A percentile compares a stretch with the other conserved stretches of the same genome.
phyloP scores from a whole-genome alignment of 1,140 invertebrate species.

The Bradysia coprophila region DNA sequence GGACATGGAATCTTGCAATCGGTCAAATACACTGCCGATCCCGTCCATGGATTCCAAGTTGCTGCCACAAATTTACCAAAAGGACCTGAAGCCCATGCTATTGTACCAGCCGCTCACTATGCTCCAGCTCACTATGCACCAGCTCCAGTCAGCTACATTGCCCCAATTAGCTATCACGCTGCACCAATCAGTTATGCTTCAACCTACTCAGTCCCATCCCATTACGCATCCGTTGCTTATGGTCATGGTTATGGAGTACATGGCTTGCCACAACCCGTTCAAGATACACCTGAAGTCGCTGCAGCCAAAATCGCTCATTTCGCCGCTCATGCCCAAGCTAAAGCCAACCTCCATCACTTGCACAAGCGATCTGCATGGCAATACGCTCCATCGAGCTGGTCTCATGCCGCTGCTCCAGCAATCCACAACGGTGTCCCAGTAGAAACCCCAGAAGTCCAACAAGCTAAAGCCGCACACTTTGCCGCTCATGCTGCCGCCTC shows the following conservation, averaged over 20 bases:
- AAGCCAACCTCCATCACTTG: conserved; percentile 7
- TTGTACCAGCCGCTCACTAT: neutral
- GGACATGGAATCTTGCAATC: conserved; percentile 43
- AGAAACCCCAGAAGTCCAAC: conserved; percentile 37
- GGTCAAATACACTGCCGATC: conserved; percentile 44
- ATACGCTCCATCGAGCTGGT: conserved; percentile 5
- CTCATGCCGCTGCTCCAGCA: conserved; percentile 14
- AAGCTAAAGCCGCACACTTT: conserved; percentile 34
- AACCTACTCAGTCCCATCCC: conserved; percentile 7
- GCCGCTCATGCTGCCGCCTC: conserved; percentile 21
- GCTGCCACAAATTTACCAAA: conserved; percentile 42
- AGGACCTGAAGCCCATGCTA: conserved; percentile 10
- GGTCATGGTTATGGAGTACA: conserved; percentile 3
- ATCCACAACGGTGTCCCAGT: conserved; percentile 19
- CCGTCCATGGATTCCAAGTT: conserved; percentile 41
- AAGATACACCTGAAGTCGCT: conserved; percentile 27
- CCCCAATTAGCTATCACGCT: conserved; percentile 2
- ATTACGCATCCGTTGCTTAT: conserved; percentile 10
- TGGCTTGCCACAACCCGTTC: conserved; percentile 3
- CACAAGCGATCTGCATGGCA: conserved; percentile 3
- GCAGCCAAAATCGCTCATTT: conserved; percentile 21
- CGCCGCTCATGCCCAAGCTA: conserved; percentile 16
- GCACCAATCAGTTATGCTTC: conserved; percentile 10
- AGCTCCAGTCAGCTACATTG: conserved; percentile 1
- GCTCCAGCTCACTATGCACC: neutral